Evolutionary conservation across 2,113 vertebrate species (phyloP), one percentile per base, ranked within the genome.

Genomic region (Saiga tatarica): DNA sequence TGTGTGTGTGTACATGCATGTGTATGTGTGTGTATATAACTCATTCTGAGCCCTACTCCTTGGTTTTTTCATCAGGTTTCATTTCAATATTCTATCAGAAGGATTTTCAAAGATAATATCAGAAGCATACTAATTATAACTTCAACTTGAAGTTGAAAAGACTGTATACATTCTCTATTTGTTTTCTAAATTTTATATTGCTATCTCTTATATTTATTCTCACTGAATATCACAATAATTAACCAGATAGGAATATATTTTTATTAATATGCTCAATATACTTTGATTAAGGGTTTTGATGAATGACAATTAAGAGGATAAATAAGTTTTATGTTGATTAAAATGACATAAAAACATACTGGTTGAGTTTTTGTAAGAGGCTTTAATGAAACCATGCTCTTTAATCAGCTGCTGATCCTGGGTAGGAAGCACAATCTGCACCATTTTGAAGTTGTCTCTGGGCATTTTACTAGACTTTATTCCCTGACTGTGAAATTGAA

Each of bases 351-450:
- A 95, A 50, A 97, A 96, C 59, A 36, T n/a, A 84, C 15, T 2
- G 79, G 36, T 97, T 85, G 5, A 97, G 96, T 93, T 67, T 28
- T 95, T 98, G 79, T 71, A 95, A 97, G 94, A 92, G 36, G 1
- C 23, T 93, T 97, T 98, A 97, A 98, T 98, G 97, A 98, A 86
- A 96, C 96, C 95, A 62, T 94, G 50, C 42, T 98, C 94, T 96
- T 98, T 97, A 98, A 97, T 99, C 97, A 98, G 97, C 39, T 95
- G 62, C 86, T 87, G 78, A 97, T 98, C 88, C 59, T 52, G 14
- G 26, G 92, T 97, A 97, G 96, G 82, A 97, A 59, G 7, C 0
- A 0, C 42, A 98, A 91, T 98, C 97, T 98, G 42, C 7, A 2
- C 79, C 60, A 47, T 96, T 98, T 98, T 98, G 91, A 92, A 97